Percentiles rank a stretch among this genome's conserved stretches.
Evolutionary conservation across 2,797 vertebrate species (phyloP).

Genomic region (Lagorchestes hirsutus): DNA sequence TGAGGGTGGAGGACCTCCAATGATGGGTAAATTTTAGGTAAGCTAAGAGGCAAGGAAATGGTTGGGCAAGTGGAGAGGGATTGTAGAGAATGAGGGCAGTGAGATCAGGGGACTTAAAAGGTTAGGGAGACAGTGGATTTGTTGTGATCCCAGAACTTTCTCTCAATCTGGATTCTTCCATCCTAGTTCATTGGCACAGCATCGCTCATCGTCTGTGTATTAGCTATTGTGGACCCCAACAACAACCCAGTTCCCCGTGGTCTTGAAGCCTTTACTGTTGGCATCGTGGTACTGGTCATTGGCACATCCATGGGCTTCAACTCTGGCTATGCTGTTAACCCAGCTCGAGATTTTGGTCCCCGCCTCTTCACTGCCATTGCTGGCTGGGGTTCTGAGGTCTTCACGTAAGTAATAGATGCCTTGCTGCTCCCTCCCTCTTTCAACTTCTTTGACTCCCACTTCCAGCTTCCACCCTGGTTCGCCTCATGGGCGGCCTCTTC

Average conservation of each 20-base stretch:
- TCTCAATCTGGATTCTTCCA: constrained; percentile 18
- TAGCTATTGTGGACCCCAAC: constrained; percentile 96
- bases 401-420: constrained; percentile 90
- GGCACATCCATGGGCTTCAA: constrained; percentile 99
- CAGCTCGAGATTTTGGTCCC: constrained; percentile 96
- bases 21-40: not conserved
- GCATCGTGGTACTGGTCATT: constrained; percentile 96
- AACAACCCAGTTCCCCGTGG: constrained; percentile 95
- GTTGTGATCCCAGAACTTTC: too few relatives aligned
- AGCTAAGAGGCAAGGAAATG: not conserved
- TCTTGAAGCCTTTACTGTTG: constrained; percentile 97
- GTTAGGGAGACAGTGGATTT: not conserved
- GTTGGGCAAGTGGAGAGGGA: not conserved
- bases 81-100: not conserved
- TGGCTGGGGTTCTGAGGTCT: constrained; percentile 95
- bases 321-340: constrained; percentile 98
- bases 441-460: not conserved
- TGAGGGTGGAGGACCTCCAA: not conserved
- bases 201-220: constrained; percentile 93
- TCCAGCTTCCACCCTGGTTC: not conserved
- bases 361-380: constrained; percentile 95
- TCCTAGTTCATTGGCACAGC: constrained; percentile 95
- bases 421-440: not conserved
- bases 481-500: not conserved
- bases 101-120: not conserved